A percentile compares a stretch with the other conserved stretches of the same genome.
Conservation (phyloP, 2,113 vertebrate genomes). For the Scortum barcoo region DNA sequence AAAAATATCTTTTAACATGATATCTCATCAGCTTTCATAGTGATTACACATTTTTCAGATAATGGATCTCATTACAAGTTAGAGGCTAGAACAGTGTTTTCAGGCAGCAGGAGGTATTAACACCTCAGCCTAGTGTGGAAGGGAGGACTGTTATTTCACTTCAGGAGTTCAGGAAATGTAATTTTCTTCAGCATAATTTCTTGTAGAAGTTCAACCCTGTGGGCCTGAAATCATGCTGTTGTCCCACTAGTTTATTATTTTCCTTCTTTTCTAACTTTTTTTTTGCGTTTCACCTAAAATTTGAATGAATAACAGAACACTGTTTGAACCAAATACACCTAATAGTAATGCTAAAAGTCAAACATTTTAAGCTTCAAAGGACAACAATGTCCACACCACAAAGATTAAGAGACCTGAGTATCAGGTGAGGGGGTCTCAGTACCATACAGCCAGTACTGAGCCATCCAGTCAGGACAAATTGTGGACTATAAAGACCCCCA, state of each 20-base stretch:
- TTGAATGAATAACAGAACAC: neutral
- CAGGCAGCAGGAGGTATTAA: constrained; percentile 34
- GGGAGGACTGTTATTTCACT: constrained; percentile 31
- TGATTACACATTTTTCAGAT: constrained; percentile 44
- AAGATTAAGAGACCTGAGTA: constrained; percentile 21
- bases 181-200: constrained; percentile 55
- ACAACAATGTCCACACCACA: neutral
- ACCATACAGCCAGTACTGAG: neutral
- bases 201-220: constrained; percentile 17
- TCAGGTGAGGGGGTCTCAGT: neutral
- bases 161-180: constrained; percentile 32
- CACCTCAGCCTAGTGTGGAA: constrained; percentile 1
- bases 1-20: constrained; percentile 15
- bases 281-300: neutral
- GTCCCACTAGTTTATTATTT: constrained; percentile 16
- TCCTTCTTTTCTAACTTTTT: neutral
- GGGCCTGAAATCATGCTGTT: neutral
- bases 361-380: constrained; percentile 18
- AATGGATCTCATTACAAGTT: constrained; percentile 48
- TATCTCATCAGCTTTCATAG: constrained; percentile 44
- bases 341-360: neutral
- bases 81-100: constrained; percentile 27
- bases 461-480: neutral
- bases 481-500: neutral
- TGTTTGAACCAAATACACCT: neutral